Conservation (phyloP, 2,888 invertebrate species). For the Heliconius hortense region DNA sequence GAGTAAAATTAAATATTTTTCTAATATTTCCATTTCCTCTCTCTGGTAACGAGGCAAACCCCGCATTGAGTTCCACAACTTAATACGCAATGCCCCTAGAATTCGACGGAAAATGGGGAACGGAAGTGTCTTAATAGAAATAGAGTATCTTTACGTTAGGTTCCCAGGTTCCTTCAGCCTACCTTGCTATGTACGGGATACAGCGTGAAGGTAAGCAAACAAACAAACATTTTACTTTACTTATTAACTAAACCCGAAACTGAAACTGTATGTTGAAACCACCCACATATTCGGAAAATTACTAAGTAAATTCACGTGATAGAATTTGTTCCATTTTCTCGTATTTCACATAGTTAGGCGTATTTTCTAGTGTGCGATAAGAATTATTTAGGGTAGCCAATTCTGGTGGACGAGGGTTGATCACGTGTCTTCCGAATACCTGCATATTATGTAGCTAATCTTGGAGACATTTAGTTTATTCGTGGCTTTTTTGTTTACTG, state of each 20-base stretch:
- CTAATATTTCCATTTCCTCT: too few species aligned
- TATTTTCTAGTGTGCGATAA: slow-evolving; percentile 19
- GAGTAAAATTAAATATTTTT: too few species aligned
- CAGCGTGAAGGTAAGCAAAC: neutral
- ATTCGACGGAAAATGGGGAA: too few species aligned
- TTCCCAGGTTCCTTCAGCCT: too few species aligned
- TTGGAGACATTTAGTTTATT: slow-evolving; percentile 6
- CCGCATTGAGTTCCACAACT: too few species aligned
- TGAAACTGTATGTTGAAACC: neutral
- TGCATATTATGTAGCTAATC: slow-evolving; percentile 22
- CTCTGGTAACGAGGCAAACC: too few species aligned
- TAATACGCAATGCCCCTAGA: too few species aligned
- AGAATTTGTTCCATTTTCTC: slow-evolving; percentile 31
- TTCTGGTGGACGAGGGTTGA: slow-evolving; percentile 31
- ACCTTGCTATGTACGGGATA: neutral
- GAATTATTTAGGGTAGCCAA: slow-evolving; percentile 29
- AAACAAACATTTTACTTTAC: neutral
- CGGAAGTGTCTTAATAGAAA: too few species aligned
- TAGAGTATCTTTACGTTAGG: too few species aligned
- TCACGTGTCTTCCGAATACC: slow-evolving; percentile 28
- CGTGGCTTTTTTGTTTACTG: neutral
- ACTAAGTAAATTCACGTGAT: slow-evolving; percentile 20
- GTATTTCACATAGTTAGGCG: slow-evolving; percentile 33
- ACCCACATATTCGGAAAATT: slow-evolving; percentile 21
- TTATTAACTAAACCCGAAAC: neutral